Base-by-base conservation (phyloP, 2,113 vertebrate genomes). In the Protobothrops mucrosquamatus region DNA sequence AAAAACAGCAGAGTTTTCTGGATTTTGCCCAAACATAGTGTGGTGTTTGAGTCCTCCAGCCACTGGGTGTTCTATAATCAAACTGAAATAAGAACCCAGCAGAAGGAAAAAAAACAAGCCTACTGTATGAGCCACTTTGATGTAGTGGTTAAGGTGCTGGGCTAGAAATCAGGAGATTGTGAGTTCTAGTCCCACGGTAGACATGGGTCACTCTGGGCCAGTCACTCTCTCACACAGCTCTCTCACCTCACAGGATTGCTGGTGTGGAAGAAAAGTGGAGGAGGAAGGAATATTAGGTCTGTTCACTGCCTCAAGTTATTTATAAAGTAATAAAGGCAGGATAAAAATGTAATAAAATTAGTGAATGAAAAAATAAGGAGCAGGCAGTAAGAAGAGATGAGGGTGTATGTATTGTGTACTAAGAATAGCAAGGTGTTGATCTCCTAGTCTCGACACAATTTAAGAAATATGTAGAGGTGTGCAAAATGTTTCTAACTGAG, bases 401-500 rank as follows among this genome's bases (percentile, higher is more conserved):
- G 51, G 23, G 3, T 20, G 12, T 51, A 93, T 43, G 59, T 51
- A 91, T 94, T 94, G 15, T 48, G 1, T 87, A 18, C 14, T 22
- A 56, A 90, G 93, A 26, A 90, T 61, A 87, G 34, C 92, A 86
- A 94, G 54, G n/a, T 69, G 87, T 26, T 91, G 46, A 92, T 95
- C 94, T 94, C 93, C 88, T 93, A 29, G 12, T 52, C 86, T 7
- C 86, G 9, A 8, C 14, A n/a, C 26, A 29, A 87, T 8, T 8
- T 48, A 87, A 87, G 24, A 54, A 26, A 54, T 54, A 29, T 6
- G 14, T 74, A 34, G 64, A 34, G n/a, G 14, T 34, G 14, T 6
- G 12, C 64, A 74, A 74, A 74, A 74, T 34, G 14, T 34, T 74
- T 74, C 64, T 29, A 69, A n/a, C 12, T 34, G 64, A 74, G 2